Conservation (phyloP, 2,888 invertebrate species). For the Agriopis marginaria region DNA sequence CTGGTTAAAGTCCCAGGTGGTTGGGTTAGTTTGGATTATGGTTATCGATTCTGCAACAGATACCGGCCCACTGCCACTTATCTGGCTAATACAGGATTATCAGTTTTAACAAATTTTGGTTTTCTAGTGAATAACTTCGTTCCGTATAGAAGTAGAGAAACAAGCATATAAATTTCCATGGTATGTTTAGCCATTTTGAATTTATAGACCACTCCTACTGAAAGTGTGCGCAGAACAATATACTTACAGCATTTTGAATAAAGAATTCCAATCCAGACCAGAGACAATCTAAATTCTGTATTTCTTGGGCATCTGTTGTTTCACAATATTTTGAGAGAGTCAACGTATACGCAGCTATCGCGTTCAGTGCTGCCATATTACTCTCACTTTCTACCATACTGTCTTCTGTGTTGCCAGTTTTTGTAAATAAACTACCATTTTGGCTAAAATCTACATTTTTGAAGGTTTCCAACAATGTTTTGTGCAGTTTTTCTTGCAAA, state of each 20-base stretch:
- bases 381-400: slow-evolving; percentile 61
- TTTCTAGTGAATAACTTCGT: no score
- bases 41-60: no score
- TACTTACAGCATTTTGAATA: slow-evolving; percentile 75
- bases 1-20: no score
- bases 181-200: no score
- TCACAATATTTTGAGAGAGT: slow-evolving; percentile 77
- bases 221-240: background rate
- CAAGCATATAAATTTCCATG: no score
- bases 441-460: slow-evolving; percentile 69
- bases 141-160: no score
- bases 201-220: no score
- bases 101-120: no score
- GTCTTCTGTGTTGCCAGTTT: slow-evolving; percentile 63
- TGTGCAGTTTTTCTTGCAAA: slow-evolving; percentile 76
- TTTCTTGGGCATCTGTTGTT: slow-evolving; percentile 64
- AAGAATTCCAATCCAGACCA: slow-evolving; percentile 75
- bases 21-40: no score
- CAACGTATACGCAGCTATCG: slow-evolving; percentile 76
- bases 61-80: no score
- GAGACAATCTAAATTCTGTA: slow-evolving; percentile 71
- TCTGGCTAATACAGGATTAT: no score
- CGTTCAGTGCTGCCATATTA: slow-evolving; percentile 71
- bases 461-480: slow-evolving; percentile 68
- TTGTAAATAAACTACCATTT: slow-evolving; percentile 49